Evolutionary conservation across 2,888 invertebrate genomes (phyloP), one percentile per base, ranked within the genome.

Genomic region (Agrochola macilenta): DNA sequence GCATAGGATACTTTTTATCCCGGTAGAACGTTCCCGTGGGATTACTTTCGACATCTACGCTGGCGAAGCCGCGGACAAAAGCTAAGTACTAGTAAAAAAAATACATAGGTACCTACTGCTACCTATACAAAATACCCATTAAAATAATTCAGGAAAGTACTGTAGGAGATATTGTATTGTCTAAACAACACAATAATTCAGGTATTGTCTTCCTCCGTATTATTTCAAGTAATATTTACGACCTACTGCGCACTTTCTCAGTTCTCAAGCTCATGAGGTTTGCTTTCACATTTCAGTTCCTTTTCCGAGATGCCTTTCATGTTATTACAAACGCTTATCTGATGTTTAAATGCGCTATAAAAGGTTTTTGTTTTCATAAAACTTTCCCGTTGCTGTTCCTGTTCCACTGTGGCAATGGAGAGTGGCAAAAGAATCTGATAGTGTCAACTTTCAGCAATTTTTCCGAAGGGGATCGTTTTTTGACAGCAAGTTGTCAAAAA

Each of bases 231-330:
- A 54, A 23, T 60, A 39, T 82, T 82, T 64, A 70, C 60, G 66
- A 76, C 60, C 60, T 52, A 61, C 69, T 58, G 46, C 58, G 26
- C 49, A 70, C 83, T 84, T 83, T 84, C 87, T 73, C 74, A 73
- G 43, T 71, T 82, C 80, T 64, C 79, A 79, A 49, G 83, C 78
- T 72, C 43, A 74, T 52, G 85, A 81, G 66, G 60, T 76, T 39
- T n/a, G 63, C 84, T 84, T 84, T 84, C 87, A 87, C 84, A 79
- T 68, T 87, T 78, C 87, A 83, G 83, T 74, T 69, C 69, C 65
- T 69, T 84, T 73, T 46, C 84, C 52, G n/a, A 69, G 30, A 35
- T 54, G 52, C 61, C 78, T 73, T 60, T 63, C 30, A 49, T 64
- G 69, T 69, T 81, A 68, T 81, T 52, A 64, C 71, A 63, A 69